Base-by-base conservation (phyloP, 1,140 invertebrate genomes). In the Bradynema listronoti region DNA sequence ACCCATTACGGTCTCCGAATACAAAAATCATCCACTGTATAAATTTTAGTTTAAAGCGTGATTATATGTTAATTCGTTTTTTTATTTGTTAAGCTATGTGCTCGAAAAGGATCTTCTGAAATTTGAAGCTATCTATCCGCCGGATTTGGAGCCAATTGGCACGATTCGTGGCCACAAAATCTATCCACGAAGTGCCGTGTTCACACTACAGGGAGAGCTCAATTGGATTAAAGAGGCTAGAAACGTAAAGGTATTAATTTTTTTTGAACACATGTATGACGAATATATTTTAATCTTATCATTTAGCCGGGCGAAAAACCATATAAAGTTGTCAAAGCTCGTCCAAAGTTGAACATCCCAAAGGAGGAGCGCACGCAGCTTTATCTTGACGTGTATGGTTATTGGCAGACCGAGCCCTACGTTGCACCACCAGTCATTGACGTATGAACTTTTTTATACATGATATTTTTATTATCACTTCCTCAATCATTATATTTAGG, bases 61-160 rank as follows among this genome's bases (percentile, higher is more conserved):
- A n/a, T n/a, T n/a, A n/a, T n/a, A n/a, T n/a, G n/a, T n/a, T n/a
- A n/a, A n/a, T n/a, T n/a, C n/a, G n/a, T n/a, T n/a, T n/a, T n/a
- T n/a, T n/a, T n/a, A n/a, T n/a, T n/a, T n/a, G n/a, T n/a, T n/a
- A n/a, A n/a, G n/a, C n/a, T n/a, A n/a, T n/a, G n/a, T n/a, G n/a
- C n/a, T n/a, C n/a, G n/a, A n/a, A n/a, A n/a, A n/a, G n/a, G n/a
- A n/a, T n/a, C n/a, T n/a, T n/a, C n/a, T n/a, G n/a, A n/a, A n/a
- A 81, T 98, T 89, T 78, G 88, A 99, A 83, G 91, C 86, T 1
- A 84, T 99, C n/a, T 97, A 98, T 80, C 94, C 94, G 0, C 84
- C 87, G 0, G 85, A 94, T 74, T 84, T 87, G 5, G 81, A 85
- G 1, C 85, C 88, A 0, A 69, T 96, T 4, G 92, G 91, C 4